phyloP scores from a whole-genome alignment of 2,888 invertebrate genomes.

The Cosmia pyralina region DNA sequence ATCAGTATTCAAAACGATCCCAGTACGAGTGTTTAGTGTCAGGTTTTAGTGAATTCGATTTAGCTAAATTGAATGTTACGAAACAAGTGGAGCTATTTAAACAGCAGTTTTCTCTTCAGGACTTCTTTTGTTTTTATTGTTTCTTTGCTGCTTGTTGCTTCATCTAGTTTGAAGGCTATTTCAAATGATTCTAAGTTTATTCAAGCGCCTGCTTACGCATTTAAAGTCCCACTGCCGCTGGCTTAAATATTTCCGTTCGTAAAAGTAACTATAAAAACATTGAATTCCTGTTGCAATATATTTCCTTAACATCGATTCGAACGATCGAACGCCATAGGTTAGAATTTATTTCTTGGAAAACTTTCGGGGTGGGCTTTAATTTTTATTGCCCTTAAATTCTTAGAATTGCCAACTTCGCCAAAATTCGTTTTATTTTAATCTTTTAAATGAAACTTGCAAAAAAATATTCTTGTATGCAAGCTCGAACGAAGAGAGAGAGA shows the following conservation, averaged over 20 bases:
- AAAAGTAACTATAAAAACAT: constrained; percentile 1
- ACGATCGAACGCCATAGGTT: background rate
- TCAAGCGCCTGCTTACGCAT: background rate
- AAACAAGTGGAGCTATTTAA: constrained; percentile 29
- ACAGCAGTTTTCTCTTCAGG: constrained; percentile 24
- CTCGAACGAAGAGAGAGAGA: background rate
- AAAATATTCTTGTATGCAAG: background rate
- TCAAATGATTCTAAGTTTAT: constrained; percentile 16
- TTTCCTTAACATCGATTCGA: constrained; percentile 14
- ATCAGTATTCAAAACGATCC: constrained; percentile 28
- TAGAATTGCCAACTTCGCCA: background rate
- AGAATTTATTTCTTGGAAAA: constrained; percentile 10
- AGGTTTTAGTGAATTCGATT: constrained; percentile 36
- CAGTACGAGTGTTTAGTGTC: constrained; percentile 7
- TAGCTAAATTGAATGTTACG: constrained; percentile 26
- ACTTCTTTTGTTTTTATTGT: constrained; percentile 22
- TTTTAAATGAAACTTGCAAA: background rate
- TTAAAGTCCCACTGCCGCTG: background rate
- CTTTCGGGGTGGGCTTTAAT: background rate
- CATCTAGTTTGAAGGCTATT: constrained; percentile 14
- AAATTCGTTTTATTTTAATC: constrained; percentile 1
- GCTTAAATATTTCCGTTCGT: background rate
- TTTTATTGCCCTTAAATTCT: background rate
- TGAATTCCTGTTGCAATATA: constrained; percentile 19
- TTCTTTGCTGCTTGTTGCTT: constrained; percentile 40